Conservation (phyloP, 2,888 invertebrate genomes). For the Callyntrura guangdongensis region DNA sequence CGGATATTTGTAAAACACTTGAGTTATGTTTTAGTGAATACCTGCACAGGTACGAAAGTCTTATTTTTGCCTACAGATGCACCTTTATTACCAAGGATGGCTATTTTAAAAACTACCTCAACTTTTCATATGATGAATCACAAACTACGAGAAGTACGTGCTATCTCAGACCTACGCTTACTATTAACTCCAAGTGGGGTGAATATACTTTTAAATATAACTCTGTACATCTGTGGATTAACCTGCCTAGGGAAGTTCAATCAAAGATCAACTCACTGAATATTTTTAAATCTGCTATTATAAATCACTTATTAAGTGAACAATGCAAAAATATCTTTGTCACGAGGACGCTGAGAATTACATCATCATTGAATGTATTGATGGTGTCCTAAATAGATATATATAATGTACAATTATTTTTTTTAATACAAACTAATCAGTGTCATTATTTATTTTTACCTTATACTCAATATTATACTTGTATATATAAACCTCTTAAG, state of each 20-base stretch:
- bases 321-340: too few species aligned
- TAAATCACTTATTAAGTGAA: too few species aligned
- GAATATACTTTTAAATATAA: neutral
- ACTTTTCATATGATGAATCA: neutral
- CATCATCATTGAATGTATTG: too few species aligned
- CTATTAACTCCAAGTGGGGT: neutral
- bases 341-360: too few species aligned
- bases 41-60: neutral
- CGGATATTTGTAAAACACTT: conserved; percentile 6
- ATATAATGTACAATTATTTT: too few species aligned
- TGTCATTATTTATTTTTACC: too few species aligned
- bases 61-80: conserved; percentile 41
- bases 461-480: too few species aligned
- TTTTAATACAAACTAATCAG: too few species aligned
- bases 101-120: conserved; percentile 28
- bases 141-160: neutral
- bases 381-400: too few species aligned
- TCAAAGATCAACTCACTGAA: too few species aligned
- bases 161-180: neutral
- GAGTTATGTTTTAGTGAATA: conserved; percentile 20
- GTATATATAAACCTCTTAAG: too few species aligned
- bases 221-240: conserved; percentile 12
- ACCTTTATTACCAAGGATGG: neutral
- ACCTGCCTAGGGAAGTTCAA: conserved; percentile 1
- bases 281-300: too few species aligned